Base-by-base conservation (phyloP, 2,888 invertebrate species). In the Coleophora flavipennella region DNA sequence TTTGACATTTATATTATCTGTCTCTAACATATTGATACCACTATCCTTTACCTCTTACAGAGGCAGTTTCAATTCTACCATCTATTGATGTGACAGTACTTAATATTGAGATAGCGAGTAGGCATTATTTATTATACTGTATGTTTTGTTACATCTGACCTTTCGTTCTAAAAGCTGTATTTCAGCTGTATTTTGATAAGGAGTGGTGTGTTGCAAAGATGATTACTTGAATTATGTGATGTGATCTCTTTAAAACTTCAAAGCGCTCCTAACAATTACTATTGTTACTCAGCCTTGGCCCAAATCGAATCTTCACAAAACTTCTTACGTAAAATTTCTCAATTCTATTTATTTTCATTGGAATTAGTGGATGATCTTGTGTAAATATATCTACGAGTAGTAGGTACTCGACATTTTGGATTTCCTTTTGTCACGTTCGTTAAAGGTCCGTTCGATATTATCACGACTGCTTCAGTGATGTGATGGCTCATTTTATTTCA, bases 241-340 rank as follows among this genome's bases (percentile, higher is more conserved):
- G 59, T 61, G 56, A 61, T 60, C 57, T 60, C 57, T 63, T 50
- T 55, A 50, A 64, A 70, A 63, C 68, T 65, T 65, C 68, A 59
- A 20, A 20, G 20, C 3, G 20, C 20, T 61, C 57, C 57, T 63
- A 70, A 75, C 68, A 67, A 62, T 65, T 62, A 57, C 64, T 62
- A 72, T 74, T 76, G 70, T 73, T 67, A 53, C 52, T 53, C 48
- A 67, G 52, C 79, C 80, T 79, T 80, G 80, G 65, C 69, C 71
- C 50, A 57, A 55, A 66, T 67, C 47, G 40, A 43, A 50, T 43
- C 45, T 45, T 56, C 59, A 47, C 53, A 51, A 46, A 56, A 55
- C 54, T 54, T 42, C 45, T 44, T 45, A 51, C 51, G 52, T 51
- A 38, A 44, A 51, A 57, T 65, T 67, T 65, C 63, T 57, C 55